These are phyloP conservation scores for Phyllopteryx taeniolatus DNA, from an alignment of 2,113 vertebrate species.

Conservation along the genomic window DNA sequence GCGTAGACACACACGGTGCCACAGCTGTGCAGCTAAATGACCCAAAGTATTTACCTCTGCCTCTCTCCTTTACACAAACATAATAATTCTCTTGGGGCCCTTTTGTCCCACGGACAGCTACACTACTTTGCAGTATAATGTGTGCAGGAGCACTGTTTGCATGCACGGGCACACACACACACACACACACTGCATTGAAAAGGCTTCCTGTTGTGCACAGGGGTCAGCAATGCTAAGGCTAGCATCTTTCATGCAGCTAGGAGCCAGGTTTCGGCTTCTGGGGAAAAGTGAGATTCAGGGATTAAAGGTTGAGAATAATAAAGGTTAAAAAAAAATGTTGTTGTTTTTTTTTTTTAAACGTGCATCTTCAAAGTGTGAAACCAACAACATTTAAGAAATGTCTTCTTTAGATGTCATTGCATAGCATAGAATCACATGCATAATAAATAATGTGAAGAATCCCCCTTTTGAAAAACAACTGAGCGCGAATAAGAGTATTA, in stretches of 20 bases:
- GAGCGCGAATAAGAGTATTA: too few species aligned
- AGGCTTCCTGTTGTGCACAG: conserved; percentile 16
- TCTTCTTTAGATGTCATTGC: too few species aligned
- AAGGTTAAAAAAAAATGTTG: too few species aligned
- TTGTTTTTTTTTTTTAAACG: too few species aligned
- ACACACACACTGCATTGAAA: conserved; percentile 19
- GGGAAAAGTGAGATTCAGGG: not conserved
- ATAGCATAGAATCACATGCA: too few species aligned
- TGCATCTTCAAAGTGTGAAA: too few species aligned
- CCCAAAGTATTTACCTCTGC: conserved; percentile 57
- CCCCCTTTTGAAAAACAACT: too few species aligned
- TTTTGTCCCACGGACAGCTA: conserved; percentile 41
- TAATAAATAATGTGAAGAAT: too few species aligned
- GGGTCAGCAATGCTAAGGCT: conserved; percentile 1
- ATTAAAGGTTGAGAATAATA: too few species aligned
- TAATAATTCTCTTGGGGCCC: conserved; percentile 34
- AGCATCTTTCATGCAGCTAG: not conserved
- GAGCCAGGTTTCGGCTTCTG: not conserved
- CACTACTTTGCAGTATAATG: conserved; percentile 44
- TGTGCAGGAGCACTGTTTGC: conserved; percentile 20
- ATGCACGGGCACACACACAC: conserved; percentile 16
- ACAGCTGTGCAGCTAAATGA: conserved; percentile 66
- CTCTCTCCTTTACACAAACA: conserved; percentile 31
- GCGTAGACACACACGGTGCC: conserved; percentile 34
- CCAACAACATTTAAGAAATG: too few species aligned